Percentiles rank a stretch among this genome's conserved stretches.
phyloP scores from a whole-genome alignment of 2,888 invertebrate species.

The Malacosoma neustria region DNA sequence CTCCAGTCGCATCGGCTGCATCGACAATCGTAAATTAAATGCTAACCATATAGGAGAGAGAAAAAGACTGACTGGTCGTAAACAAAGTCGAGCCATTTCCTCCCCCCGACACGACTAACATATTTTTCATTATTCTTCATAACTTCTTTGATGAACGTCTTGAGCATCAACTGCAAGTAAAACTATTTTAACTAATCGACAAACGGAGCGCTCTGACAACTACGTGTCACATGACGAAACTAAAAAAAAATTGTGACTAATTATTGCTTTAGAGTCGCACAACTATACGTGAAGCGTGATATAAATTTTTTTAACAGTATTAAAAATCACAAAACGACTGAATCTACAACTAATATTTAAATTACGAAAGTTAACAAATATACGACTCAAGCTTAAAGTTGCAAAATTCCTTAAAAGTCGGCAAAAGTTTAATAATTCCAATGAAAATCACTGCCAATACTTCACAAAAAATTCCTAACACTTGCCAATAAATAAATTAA shows the following conservation, averaged over 20 bases:
- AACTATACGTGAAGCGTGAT: slow-evolving; percentile 19
- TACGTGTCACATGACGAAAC: slow-evolving; percentile 38
- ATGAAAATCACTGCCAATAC: background rate
- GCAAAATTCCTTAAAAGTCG: no score
- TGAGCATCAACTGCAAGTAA: slow-evolving; percentile 32
- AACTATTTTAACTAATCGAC: slow-evolving; percentile 17
- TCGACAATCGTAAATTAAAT: slow-evolving; percentile 41
- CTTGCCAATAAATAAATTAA: background rate
- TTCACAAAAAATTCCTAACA: background rate
- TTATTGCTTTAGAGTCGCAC: slow-evolving; percentile 18
- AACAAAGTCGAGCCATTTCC: slow-evolving; percentile 78
- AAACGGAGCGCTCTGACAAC: slow-evolving; percentile 14
- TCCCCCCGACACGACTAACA: slow-evolving; percentile 77
- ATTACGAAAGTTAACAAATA: slow-evolving; percentile 64
- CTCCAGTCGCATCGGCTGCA: slow-evolving; percentile 11
- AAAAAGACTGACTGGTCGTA: slow-evolving; percentile 85
- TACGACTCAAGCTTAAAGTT: no score
- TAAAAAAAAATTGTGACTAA: slow-evolving; percentile 34
- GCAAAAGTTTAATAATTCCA: background rate
- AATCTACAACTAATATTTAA: slow-evolving; percentile 48
- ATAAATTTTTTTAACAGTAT: slow-evolving; percentile 10
- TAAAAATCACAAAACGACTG: slow-evolving; percentile 26
- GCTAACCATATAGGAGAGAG: slow-evolving; percentile 83
- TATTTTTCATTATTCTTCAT: slow-evolving; percentile 26
- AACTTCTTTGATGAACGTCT: slow-evolving; percentile 21